Conservation (phyloP, 1,140 invertebrate species). For the Zeugodacus cucurbitae region DNA sequence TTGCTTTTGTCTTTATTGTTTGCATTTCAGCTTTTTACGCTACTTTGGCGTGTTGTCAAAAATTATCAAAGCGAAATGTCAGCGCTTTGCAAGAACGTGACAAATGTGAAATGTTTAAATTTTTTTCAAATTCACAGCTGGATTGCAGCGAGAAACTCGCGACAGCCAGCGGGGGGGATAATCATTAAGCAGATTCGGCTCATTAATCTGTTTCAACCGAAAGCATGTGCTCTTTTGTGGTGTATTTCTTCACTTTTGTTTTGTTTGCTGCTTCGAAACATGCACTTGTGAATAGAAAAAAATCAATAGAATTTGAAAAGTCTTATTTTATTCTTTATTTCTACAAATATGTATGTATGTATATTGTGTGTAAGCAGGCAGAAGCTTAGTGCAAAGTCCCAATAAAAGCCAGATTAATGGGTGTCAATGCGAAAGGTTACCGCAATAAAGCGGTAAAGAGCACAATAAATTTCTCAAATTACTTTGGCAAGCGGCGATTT, state of each 20-base stretch:
- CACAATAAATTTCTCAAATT: constrained; percentile 36
- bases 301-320: neutral
- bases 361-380: neutral
- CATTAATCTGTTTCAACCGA: neutral
- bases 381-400: neutral
- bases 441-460: constrained; percentile 31
- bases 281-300: neutral
- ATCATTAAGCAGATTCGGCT: constrained; percentile 8
- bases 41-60: neutral
- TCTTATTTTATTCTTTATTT: neutral
- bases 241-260: neutral
- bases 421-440: constrained; percentile 30
- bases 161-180: neutral
- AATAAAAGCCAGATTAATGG: constrained; percentile 1
- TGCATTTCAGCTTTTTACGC: neutral
- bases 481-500: neutral
- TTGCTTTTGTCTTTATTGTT: neutral
- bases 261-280: neutral
- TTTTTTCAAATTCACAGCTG: neutral
- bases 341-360: neutral
- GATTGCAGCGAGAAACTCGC: neutral
- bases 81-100: neutral
- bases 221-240: neutral
- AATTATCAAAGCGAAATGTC: constrained; percentile 2
- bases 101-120: neutral